Conservation (phyloP, 2,113 vertebrate genomes). For the Merops nubicus region DNA sequence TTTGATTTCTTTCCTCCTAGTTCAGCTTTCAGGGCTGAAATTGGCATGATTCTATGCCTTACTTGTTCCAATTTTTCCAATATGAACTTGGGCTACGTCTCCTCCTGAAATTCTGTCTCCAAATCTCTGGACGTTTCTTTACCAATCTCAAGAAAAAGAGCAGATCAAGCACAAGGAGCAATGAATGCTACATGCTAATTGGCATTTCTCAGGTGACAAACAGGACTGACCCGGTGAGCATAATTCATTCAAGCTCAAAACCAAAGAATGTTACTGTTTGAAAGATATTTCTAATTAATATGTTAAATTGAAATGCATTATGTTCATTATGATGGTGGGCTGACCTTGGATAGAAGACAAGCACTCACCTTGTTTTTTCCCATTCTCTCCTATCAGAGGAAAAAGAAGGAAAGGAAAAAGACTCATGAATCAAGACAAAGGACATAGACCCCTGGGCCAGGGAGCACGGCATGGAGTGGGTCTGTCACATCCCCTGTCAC, state of each 20-base stretch:
- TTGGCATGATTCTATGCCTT: not conserved
- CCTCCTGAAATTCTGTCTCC: not conserved
- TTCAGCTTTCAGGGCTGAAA: not conserved
- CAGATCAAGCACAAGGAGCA: not conserved
- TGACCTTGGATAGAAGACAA: not conserved
- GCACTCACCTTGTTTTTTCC: not conserved
- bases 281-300: not conserved
- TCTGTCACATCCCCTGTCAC: too few species aligned
- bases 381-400: too few species aligned
- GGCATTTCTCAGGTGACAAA: not conserved
- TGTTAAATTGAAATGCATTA: not conserved
- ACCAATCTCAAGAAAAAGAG: not conserved
- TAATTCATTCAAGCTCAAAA: not conserved
- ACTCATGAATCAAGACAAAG: too few species aligned
- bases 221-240: not conserved
- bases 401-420: too few species aligned
- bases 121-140: not conserved
- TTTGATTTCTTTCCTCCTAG: not conserved
- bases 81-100: not conserved
- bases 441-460: too few species aligned
- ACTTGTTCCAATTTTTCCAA: not conserved
- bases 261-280: not conserved
- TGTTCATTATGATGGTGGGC: not conserved
- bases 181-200: not conserved
- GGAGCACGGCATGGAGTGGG: too few species aligned